Evolutionary conservation across 2,797 vertebrate species (phyloP).

Genomic region (Myoxocephalus aenaeus): DNA sequence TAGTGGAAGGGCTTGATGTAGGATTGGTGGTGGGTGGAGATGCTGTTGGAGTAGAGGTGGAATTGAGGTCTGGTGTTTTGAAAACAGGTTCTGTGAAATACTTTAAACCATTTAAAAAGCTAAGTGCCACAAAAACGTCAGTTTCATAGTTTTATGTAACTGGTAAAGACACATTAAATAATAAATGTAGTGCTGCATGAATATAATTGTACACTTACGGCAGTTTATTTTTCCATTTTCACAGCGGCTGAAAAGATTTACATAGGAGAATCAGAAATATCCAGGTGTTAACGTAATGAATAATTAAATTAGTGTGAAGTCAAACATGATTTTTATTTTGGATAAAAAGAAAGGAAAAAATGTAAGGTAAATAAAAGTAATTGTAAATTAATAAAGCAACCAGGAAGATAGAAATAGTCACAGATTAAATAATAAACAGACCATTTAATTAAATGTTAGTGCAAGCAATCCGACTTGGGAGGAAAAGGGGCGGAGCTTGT

Average conservation of each 20-base stretch:
- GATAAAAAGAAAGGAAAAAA: no score
- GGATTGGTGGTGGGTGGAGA: not conserved
- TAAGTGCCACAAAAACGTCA: not conserved
- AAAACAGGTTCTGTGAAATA: not conserved
- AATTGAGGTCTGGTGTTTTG: not conserved
- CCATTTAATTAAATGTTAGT: no score
- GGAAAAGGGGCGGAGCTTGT: no score
- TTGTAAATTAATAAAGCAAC: no score
- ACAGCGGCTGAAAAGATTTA: constrained; percentile 63
- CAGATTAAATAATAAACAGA: no score
- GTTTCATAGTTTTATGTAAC: not conserved
- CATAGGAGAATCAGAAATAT: constrained; percentile 7
- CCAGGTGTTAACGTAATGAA: not conserved
- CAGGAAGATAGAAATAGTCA: no score
- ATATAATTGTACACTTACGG: constrained; percentile 55
- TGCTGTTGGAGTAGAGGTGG: constrained; percentile 12
- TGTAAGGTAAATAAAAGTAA: no score
- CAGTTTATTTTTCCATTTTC: constrained; percentile 67
- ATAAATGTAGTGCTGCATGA: not conserved
- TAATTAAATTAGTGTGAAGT: not conserved
- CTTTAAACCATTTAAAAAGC: not conserved
- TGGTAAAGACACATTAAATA: not conserved
- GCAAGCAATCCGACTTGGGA: no score
- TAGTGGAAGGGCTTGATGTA: not conserved
- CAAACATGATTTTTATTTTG: no score